Base-by-base conservation (phyloP, 2,888 invertebrate species). In the Eristalis tenax region DNA sequence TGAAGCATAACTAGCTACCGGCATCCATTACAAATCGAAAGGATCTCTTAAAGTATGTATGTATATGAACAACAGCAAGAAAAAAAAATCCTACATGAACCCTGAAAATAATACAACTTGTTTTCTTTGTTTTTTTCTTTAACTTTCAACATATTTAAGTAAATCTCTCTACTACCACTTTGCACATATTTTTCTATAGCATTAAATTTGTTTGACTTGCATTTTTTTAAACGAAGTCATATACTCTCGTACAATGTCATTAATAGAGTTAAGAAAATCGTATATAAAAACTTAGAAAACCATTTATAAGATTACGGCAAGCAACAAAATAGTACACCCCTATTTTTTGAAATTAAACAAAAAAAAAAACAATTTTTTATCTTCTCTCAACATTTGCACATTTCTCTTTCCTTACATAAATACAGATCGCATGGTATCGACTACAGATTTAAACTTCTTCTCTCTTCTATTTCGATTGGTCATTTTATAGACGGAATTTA, bases 31-130 rank as follows among this genome's bases (percentile, higher is more conserved):
- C 13, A 11, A 73, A 26, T 26, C 23, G 63, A 73, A 79, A 5
- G 76, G 79, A 87, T 85, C 77, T 75, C 66, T 71, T 71, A 61
- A 76, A 83, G 87, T 87, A 83, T 76, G 87, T 87, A 87, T 87
- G 10, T 59, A 86, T 69, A n/a, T 43, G 61, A 64, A 26, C 10
- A 38, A 32, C 40, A 26, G 18, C 38, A 38, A 8, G 8, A 32
- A 10, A 4, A 32, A 32, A 18, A 68, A 50, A 43, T 59, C 59
- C 28, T 75, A 61, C 61, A 38, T 13, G 18, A n/a, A 28, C 22
- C 10, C 22, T 1, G n/a, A 38, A 18, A 26, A 81, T n/a, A 81
- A 38, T 23, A 50, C 70, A 18, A 35, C 40, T 28, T 65, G 43
- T 79, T 70, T 68, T 50, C 23, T 64, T 59, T 15, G 28, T 28